phyloP scores from a whole-genome alignment of 1,140 invertebrate genomes.

The Nomia melanderi region DNA sequence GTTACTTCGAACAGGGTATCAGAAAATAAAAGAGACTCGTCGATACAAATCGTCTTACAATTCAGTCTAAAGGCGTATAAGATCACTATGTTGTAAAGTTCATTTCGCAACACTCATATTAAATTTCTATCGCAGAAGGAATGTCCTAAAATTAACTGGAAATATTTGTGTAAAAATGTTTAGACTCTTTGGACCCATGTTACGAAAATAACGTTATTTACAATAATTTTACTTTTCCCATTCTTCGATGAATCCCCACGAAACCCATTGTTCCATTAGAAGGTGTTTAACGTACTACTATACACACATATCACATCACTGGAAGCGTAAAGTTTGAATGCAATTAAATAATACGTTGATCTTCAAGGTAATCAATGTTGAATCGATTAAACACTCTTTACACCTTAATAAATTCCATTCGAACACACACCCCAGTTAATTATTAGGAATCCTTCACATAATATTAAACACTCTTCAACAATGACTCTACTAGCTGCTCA shows the following conservation, averaged over 20 bases:
- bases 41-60: conserved; percentile 27
- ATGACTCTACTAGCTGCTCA: neutral
- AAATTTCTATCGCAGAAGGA: conserved; percentile 5
- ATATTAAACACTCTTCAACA: conserved; percentile 17
- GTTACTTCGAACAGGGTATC: conserved; percentile 35
- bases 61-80: conserved; percentile 55
- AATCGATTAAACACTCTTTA: neutral
- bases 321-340: neutral
- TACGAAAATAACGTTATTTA: neutral
- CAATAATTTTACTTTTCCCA: neutral
- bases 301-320: neutral
- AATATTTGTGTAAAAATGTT: neutral
- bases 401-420: neutral
- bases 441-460: neutral
- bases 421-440: conserved; percentile 15
- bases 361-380: neutral
- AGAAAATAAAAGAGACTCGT: conserved; percentile 52
- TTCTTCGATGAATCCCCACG: neutral
- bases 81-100: conserved; percentile 22
- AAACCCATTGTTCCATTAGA: neutral
- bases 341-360: neutral
- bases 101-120: conserved; percentile 23
- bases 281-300: neutral
- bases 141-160: conserved; percentile 7
- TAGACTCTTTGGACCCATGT: neutral